A percentile compares a stretch with the other conserved stretches of the same genome.
These are phyloP conservation scores for Nipponacmea schrenckii DNA, from an alignment of 2,888 invertebrate species.

Conservation along the genomic window DNA sequence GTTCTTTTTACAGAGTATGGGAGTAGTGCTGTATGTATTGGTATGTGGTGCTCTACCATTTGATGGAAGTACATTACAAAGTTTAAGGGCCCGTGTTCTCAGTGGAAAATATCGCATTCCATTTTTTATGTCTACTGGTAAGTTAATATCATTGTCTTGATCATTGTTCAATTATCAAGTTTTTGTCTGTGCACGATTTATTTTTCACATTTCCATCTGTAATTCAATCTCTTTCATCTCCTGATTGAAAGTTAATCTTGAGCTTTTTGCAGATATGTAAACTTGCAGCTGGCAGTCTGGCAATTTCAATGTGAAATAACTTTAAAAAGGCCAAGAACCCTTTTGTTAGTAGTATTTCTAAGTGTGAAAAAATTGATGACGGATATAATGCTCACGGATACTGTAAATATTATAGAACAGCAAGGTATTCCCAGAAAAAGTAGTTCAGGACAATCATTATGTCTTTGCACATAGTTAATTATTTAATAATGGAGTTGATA, in stretches of 20 bases:
- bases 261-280: background rate
- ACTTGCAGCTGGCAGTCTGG: background rate
- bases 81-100: slow-evolving; percentile 86
- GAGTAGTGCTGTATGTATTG: slow-evolving; percentile 94
- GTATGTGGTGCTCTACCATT: slow-evolving; percentile 97
- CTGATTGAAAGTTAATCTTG: background rate
- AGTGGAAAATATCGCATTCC: slow-evolving; percentile 96
- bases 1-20: slow-evolving; percentile 85
- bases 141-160: slow-evolving; percentile 66
- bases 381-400: too few species aligned
- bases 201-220: too few species aligned
- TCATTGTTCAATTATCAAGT: background rate
- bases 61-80: slow-evolving; percentile 92
- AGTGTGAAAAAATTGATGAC: too few species aligned
- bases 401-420: too few species aligned
- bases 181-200: background rate
- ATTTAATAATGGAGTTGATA: too few species aligned
- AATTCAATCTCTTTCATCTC: too few species aligned
- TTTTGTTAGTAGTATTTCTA: too few species aligned
- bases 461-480: too few species aligned
- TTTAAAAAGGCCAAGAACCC: too few species aligned
- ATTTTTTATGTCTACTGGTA: slow-evolving; percentile 97
- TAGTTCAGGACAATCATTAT: too few species aligned
- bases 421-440: too few species aligned
- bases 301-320: background rate